Evolutionary conservation across 2,888 invertebrate genomes (phyloP), one percentile per base, ranked within the genome.

Genomic region (Microchrysa polita): DNA sequence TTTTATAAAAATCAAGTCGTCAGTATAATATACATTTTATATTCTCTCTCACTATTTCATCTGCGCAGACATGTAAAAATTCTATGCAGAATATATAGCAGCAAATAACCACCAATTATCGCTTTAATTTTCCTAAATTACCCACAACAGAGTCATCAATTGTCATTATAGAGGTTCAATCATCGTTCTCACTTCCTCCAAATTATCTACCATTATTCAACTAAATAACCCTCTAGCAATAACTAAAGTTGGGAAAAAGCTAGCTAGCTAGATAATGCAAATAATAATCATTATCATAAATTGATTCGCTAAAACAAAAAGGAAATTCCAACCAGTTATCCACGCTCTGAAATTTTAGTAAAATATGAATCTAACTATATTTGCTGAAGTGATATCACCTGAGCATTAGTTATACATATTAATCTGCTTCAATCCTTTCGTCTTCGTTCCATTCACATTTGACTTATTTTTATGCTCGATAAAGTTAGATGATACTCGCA

Each of bases 381-480:
- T 48, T n/a, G 2, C 48, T 20, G 22, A 20, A 55, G n/a, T 16
- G 40, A 14, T 42, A 63, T 42, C 18, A 63, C 40, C 55, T 10
- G 20, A 63, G 40, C 61, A 63, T 40, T 63, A 20, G 16, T 40
- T n/a, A n/a, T n/a, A n/a, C n/a, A n/a, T 18, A 63, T 34, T 34
- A 34, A 63, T 42, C 42, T 63, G n/a, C 40, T 42, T n/a, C 20
- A 40, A n/a, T 63, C 42, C 16, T 40, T 12, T 40, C 16, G n/a
- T n/a, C n/a, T n/a, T n/a, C n/a, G n/a, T n/a, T 18, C 44, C 20
- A 48, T 65, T 16, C 65, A 42, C 65, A 34, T 34, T 34, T n/a
- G 27, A 20, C 69, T 57, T 55, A 69, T 55, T 57, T 69, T 69
- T 40, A 69, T 40, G 69, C 44, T 69, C 69, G 69, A 69, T 69